phyloP scores from a whole-genome alignment of 1,140 invertebrate genomes.

The Pachypeltis micranthus region DNA sequence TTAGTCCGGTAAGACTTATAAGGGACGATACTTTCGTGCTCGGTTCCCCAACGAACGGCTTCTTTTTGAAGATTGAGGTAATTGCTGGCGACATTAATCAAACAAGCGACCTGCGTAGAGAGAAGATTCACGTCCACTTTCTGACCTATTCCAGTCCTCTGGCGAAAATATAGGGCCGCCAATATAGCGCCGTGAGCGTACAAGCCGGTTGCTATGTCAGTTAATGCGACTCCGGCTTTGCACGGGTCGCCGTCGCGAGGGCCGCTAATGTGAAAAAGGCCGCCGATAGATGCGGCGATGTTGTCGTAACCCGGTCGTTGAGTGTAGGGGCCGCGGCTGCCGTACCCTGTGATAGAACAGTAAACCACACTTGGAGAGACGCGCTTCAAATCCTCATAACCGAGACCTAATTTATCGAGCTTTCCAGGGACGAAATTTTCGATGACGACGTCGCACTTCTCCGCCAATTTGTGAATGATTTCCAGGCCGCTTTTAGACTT shows the following conservation, averaged over 20 bases:
- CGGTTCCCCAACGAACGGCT: conserved; percentile 70
- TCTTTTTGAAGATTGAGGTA: conserved; percentile 78
- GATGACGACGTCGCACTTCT: conserved; percentile 73
- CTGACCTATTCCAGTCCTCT: conserved; percentile 69
- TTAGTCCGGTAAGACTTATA: conserved; percentile 77
- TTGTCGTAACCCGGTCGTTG: conserved; percentile 87
- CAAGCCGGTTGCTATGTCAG: conserved; percentile 83
- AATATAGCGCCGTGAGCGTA: conserved; percentile 93
- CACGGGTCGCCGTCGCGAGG: conserved; percentile 69
- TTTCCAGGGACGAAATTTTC: conserved; percentile 94
- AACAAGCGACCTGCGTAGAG: conserved; percentile 75
- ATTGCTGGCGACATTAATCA: conserved; percentile 83
- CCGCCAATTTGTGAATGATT: conserved; percentile 59
- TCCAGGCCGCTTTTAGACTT: conserved; percentile 56
- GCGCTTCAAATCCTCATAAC: conserved; percentile 59
- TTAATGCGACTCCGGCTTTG: conserved; percentile 86
- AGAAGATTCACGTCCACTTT: conserved; percentile 91
- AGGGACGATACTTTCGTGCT: conserved; percentile 88
- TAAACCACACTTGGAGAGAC: conserved; percentile 77
- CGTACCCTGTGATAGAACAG: conserved; percentile 89
- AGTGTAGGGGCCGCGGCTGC: conserved; percentile 71
- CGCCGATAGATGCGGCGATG: conserved; percentile 84
- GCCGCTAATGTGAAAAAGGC: conserved; percentile 81
- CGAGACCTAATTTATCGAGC: conserved; percentile 60
- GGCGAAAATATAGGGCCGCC: conserved; percentile 70